Evolutionary conservation across 2,113 vertebrate species (phyloP), one percentile per base, ranked within the genome.

Genomic region (Oxygymnocypris stewartii): DNA sequence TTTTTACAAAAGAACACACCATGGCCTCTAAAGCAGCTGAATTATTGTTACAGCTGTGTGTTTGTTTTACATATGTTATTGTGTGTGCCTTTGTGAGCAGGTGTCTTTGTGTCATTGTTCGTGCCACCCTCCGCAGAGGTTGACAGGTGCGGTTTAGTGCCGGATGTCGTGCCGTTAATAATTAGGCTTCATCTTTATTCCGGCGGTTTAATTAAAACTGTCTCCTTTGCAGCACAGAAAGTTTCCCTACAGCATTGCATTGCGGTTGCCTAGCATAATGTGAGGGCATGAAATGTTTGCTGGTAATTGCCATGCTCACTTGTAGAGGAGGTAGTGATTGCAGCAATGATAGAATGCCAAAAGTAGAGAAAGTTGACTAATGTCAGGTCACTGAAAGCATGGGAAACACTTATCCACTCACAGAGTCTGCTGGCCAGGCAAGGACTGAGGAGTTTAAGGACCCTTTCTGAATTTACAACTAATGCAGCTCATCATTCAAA

Each of bases 131-230:
- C 42, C 35, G 35, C 42, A 54, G 49, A 61, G 20, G 59, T 78
- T 86, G 79, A 89, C 86, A 90, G 91, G 87, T 88, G 87, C 88
- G 75, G 84, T 86, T 85, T 42, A 81, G 83, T 23, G 83, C 85
- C 69, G 59, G 79, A 87, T 88, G 67, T 88, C 85, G 82, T 86
- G 87, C 83, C 91, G 90, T 82, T 88, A 82, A 90, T 91, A 91
- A 92, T 91, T 90, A 92, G 91, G 87, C 90, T 67, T 88, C 80
- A 88, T 89, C 87, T 90, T 92, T 89, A 91, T 85, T 89, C 85
- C 75, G 82, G 85, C 82, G 79, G 85, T 88, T 92, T 93, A 92
- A 93, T 94, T 91, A 90, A 88, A 89, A 71, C 81, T 88, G 82
- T 92, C 87, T 92, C 69, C 87, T 89, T 63, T 88, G 42, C 71